These are phyloP conservation scores for Neuroterus valhalla DNA, from an alignment of 1,140 invertebrate genomes.

Conservation along the genomic window DNA sequence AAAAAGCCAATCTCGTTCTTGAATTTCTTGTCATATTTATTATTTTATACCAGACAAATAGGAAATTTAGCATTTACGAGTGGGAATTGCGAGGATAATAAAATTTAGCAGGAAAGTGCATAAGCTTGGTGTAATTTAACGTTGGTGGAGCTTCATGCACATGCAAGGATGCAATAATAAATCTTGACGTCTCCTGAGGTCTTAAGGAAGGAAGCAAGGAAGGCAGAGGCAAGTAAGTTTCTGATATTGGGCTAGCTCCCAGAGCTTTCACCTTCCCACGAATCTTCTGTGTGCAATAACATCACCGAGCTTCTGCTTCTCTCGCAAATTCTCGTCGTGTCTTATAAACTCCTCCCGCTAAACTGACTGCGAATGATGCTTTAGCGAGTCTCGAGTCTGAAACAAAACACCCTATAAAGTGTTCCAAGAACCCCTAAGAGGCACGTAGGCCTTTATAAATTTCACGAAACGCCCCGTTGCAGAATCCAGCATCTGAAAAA, in stretches of 20 bases:
- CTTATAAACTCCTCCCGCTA: conserved; percentile 60
- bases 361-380: conserved; percentile 70
- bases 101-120: conserved; percentile 17
- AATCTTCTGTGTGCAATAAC: conserved; percentile 53
- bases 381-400: conserved; percentile 58
- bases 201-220: background rate
- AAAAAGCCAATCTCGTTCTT: background rate
- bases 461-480: conserved; percentile 55
- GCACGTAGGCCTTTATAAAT: conserved; percentile 72
- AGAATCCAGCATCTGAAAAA: conserved; percentile 61
- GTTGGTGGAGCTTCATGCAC: conserved; percentile 15
- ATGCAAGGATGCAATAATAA: conserved; percentile 30
- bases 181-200: conserved; percentile 26
- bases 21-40: background rate
- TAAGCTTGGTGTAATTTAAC: conserved; percentile 16
- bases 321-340: conserved; percentile 58
- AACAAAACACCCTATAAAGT: conserved; percentile 68
- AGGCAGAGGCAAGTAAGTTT: conserved; percentile 24
- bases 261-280: conserved; percentile 33
- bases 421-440: conserved; percentile 57
- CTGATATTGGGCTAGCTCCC: conserved; percentile 14
- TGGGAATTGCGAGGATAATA: background rate
- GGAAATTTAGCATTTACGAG: background rate
- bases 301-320: conserved; percentile 22
- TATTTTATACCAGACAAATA: background rate